Base-by-base conservation (phyloP, 64 coral and sea anemone species). In the Pocillopora verrucosa region DNA sequence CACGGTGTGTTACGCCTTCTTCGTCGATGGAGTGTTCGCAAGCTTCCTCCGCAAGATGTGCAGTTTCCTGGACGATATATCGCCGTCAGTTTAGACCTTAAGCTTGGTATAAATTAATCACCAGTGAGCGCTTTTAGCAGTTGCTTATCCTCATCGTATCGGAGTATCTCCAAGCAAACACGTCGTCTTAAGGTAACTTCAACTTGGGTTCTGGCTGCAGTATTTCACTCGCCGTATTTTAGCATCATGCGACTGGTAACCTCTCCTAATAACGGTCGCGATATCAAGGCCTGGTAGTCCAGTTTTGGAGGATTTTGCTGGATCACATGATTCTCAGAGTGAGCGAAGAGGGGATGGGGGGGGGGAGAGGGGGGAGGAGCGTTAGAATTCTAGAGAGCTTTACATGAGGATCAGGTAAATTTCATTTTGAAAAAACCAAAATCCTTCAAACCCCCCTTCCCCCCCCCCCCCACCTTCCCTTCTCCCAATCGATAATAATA, bases 141-240 rank as follows among this genome's bases (percentile, higher is more conserved):
- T 93, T 36, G 72, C 83, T 3, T 76, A 83, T 16, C 92, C 92
- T 51, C 67, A 17, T 89, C 58, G 70, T 59, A 70, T 12, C 22
- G 38, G 60, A 16, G 69, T 5, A 74, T 61, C 62, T 75, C 81
- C 2, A 12, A 9, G 17, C 56, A 34, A 34, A 69, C 35, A 9
- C 56, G 79, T 13, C 22, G 13, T 0, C 1, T 92, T 20, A 12
- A 34, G 10, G 69, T 79, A 0, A 11, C 74, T 16, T 58, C 41
- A 19, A 92, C 81, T 10, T 92, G 90, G 90, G 36, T 79, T 17
- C 0, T 87, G 13, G 73, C 90, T 51, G 41, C 41, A 51, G 41
- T 51, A 51, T 58, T 87, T 37, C 76, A 87, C 64, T 16, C 90
- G 5, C 90, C 90, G n/a, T 92, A 92, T 79, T 59, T 92, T 34